Base-by-base conservation (phyloP, 2,113 vertebrate species). In the Ammodytes dubius region DNA sequence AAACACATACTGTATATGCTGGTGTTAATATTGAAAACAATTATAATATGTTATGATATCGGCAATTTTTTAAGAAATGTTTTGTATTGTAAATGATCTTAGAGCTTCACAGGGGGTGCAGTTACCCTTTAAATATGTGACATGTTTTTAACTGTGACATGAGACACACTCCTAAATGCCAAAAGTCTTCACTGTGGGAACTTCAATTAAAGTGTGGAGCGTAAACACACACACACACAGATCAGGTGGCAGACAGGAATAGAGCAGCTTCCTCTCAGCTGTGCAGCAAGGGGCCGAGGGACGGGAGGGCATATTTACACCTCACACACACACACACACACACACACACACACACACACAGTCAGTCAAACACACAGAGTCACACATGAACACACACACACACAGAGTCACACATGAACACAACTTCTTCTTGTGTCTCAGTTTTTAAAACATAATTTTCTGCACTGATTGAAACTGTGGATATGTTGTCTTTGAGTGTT, bases 181-280 rank as follows among this genome's bases (percentile, higher is more conserved):
- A 72, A 54, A 68, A 9, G 61, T 70, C 79, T 1, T 40, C 46
- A 27, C 27, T 27, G 53, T 2, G 82, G 54, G 11, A 47, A 59
- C 49, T 27, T 57, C 42, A 47, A 54, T 76, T 47, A 70, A 43
- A 42, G 35, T 14, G 27, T 2, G 27, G 27, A 27, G 27, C 27
- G 19, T 35, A 2, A 19, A 77, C 56, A 66, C 63, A 66, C 52
- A 64, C 74, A 73, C 74, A 77, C 57, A 75, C 17, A 53, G 46
- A 79, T 71, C 74, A 58, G 54, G 13, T 81, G 57, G 64, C 81
- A 65, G 66, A 47, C 80, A 83, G 60, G 65, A 83, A 84, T 71
- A 77, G 66, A 83, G 59, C 39, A 50, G 74, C n/a, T 53, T 39
- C 37, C 63, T 60, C 67, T 69, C 76, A 74, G 79, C 72, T 76